Evolutionary conservation across 2,113 vertebrate genomes (phyloP).

Genomic region (Herpailurus yagouaroundi): DNA sequence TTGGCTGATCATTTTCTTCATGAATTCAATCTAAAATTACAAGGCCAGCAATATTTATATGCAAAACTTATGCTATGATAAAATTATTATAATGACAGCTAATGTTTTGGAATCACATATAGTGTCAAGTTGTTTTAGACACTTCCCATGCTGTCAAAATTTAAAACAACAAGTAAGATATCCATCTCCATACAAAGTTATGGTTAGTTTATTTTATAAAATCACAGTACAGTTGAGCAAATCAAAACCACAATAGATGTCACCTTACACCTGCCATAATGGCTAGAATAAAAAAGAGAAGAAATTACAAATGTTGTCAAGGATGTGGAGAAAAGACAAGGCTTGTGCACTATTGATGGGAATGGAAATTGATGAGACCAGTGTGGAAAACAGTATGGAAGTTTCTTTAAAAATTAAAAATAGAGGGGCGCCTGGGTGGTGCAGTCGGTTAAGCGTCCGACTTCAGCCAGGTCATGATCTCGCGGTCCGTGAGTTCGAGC

Average conservation of each 20-base stretch:
- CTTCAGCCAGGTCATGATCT: too few relatives aligned
- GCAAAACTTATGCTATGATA: neutral
- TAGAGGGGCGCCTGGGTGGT: neutral
- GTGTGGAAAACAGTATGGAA: neutral
- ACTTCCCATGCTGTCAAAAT: neutral
- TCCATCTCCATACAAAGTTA: neutral
- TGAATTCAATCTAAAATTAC: neutral
- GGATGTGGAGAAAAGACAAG: neutral
- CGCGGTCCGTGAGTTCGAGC: too few relatives aligned
- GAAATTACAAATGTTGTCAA: neutral
- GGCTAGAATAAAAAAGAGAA: neutral
- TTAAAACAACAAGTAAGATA: neutral
- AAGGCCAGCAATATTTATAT: neutral
- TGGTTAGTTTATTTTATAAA: neutral
- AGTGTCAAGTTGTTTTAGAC: neutral
- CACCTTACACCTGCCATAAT: neutral
- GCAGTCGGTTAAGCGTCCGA: too few relatives aligned
- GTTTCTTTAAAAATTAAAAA: neutral
- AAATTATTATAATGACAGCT: neutral
- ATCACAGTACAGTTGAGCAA: neutral
- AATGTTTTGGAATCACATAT: neutral
- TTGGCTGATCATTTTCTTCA: neutral
- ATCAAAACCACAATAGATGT: neutral
- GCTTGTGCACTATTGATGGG: neutral
- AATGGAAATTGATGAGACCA: neutral